phyloP scores from a whole-genome alignment of 2,797 vertebrate species.

The Helarctos malayanus region DNA sequence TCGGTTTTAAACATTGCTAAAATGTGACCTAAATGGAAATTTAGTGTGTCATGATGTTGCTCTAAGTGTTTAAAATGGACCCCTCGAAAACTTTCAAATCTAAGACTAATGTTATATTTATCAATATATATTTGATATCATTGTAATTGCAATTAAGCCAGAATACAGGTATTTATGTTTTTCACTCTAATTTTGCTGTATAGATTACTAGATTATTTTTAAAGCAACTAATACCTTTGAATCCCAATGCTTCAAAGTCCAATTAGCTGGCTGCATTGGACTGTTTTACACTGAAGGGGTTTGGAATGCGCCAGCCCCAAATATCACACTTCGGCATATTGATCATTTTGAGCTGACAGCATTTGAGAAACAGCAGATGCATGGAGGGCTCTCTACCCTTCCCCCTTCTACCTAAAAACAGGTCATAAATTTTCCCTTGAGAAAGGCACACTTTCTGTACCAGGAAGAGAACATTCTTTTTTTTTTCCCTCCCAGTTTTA shows the following conservation, averaged over 20 bases:
- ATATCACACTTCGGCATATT: background rate
- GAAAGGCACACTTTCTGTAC: background rate
- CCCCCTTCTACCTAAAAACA: background rate
- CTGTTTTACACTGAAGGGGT: background rate
- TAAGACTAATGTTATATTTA: constrained; percentile 34
- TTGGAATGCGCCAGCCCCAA: background rate
- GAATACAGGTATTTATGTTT: background rate
- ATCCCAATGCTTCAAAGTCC: background rate
- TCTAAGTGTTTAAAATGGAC: background rate
- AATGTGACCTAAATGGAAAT: constrained; percentile 33
- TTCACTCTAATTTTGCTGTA: background rate
- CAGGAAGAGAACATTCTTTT: background rate
- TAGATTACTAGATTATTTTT: constrained; percentile 2
- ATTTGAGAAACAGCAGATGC: background rate
- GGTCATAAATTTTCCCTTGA: background rate
- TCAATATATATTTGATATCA: constrained; percentile 3
- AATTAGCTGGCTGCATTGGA: background rate
- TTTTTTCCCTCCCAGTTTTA: background rate
- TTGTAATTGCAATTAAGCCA: constrained; percentile 1
- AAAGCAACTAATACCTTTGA: background rate
- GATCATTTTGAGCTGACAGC: background rate
- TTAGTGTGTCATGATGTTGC: background rate
- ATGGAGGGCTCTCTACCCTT: background rate
- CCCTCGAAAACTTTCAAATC: constrained; percentile 18
- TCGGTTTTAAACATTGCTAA: constrained; percentile 41